Conservation (phyloP, 2,113 vertebrate species). For the Eptesicus fuscus region DNA sequence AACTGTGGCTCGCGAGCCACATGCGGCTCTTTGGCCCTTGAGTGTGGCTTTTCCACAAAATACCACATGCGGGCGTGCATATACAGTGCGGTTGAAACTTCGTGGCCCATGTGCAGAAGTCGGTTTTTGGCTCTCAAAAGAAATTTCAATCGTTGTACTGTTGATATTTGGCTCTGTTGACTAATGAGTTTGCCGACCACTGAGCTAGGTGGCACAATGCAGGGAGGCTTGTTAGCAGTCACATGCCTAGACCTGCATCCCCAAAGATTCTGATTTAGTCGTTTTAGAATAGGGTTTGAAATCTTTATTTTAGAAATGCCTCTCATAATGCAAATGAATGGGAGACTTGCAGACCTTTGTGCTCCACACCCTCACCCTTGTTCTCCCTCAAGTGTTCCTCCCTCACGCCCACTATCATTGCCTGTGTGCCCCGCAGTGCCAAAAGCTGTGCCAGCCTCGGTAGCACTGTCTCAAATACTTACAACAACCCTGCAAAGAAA, state of each 20-base stretch:
- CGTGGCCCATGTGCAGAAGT: no score
- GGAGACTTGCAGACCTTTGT: background rate
- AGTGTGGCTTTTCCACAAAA: no score
- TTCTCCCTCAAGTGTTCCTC: background rate
- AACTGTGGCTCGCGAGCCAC: no score
- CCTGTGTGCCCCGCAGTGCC: background rate
- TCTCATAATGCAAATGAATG: background rate
- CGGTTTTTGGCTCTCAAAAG: no score
- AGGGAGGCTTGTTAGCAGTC: background rate
- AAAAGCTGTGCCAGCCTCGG: background rate
- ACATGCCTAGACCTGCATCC: background rate
- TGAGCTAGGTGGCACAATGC: background rate
- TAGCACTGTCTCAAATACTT: background rate
- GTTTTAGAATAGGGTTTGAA: background rate
- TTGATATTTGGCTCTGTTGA: no score
- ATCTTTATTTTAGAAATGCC: background rate
- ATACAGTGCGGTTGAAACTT: no score
- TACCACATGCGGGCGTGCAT: no score
- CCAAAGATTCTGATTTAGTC: background rate
- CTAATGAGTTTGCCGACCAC: no score
- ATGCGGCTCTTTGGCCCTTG: no score
- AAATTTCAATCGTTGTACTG: no score
- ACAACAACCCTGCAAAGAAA: background rate
- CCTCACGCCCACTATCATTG: background rate
- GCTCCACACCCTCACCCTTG: background rate